These are phyloP conservation scores for Catharus bicknelli DNA, from an alignment of 2,113 vertebrate genomes.

Conservation along the genomic window DNA sequence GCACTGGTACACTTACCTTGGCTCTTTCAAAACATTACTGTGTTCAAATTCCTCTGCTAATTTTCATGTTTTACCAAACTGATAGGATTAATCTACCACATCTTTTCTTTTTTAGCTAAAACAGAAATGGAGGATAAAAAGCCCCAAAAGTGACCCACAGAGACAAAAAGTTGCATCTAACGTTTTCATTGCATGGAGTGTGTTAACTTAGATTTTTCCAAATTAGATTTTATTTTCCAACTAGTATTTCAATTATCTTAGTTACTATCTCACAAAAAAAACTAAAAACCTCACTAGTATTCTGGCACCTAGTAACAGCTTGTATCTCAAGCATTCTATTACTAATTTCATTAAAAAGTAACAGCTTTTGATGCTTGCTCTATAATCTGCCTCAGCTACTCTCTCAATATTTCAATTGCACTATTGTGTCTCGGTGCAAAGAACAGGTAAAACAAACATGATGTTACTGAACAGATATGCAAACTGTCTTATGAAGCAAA, in stretches of 20 bases:
- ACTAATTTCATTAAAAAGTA: background rate
- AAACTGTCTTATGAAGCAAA: background rate
- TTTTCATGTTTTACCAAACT: background rate
- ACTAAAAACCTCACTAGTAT: background rate
- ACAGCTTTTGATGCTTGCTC: background rate
- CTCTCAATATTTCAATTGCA: background rate
- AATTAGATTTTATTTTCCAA: background rate
- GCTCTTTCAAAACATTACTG: background rate
- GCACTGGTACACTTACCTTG: background rate
- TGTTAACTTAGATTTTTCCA: background rate
- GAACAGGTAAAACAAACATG: background rate
- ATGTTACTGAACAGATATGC: background rate
- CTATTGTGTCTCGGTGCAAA: background rate
- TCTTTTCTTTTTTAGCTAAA: background rate
- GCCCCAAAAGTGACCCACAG: fast-evolving
- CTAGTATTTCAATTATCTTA: background rate
- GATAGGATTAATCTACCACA: background rate
- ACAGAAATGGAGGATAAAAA: background rate
- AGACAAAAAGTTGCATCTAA: background rate
- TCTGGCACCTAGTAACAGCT: background rate
- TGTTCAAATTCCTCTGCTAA: background rate
- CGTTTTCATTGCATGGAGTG: background rate
- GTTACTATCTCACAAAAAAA: background rate
- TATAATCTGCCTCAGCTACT: background rate
- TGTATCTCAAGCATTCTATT: background rate